These are phyloP conservation scores for Ammodytes dubius DNA, from an alignment of 2,113 vertebrate genomes.

Conservation along the genomic window DNA sequence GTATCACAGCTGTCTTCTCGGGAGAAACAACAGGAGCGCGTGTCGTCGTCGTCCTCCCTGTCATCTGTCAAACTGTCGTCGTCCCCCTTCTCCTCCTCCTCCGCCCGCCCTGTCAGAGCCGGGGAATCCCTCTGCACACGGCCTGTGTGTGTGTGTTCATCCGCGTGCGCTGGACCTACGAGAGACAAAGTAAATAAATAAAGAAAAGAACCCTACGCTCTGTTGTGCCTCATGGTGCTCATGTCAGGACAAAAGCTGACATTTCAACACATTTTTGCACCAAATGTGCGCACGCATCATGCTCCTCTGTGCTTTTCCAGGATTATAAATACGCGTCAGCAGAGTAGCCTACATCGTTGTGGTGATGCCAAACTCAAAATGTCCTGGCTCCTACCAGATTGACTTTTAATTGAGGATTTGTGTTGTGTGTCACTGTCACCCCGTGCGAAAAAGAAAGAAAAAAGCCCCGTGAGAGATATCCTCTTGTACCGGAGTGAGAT, in stretches of 20 bases:
- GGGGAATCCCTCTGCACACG: constrained; percentile 83
- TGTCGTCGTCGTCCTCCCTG: constrained; percentile 59
- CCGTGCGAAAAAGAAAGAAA: too few relatives aligned
- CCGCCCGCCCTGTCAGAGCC: constrained; percentile 75
- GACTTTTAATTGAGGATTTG: constrained; percentile 16
- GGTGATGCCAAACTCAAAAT: constrained; percentile 16
- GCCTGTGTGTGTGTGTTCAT: neutral
- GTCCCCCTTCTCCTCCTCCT: constrained; percentile 55
- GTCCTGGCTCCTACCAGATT: neutral
- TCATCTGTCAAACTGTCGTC: constrained; percentile 54
- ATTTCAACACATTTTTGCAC: neutral
- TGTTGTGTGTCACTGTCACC: neutral
- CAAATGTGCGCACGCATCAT: neutral
- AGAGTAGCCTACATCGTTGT: neutral
- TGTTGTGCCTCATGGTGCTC: neutral
- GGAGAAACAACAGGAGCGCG: constrained; percentile 44
- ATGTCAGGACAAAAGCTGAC: neutral
- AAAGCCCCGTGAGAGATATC: neutral
- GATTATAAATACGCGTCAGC: constrained; percentile 11
- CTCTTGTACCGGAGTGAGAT: neutral
- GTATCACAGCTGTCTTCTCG: constrained; percentile 54
- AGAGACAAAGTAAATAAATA: neutral
- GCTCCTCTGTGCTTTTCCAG: neutral
- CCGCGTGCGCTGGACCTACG: constrained; percentile 50
- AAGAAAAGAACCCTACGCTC: neutral